Evolutionary conservation across 2,113 vertebrate genomes (phyloP).

Genomic region (Corythoichthys haematopterus): DNA sequence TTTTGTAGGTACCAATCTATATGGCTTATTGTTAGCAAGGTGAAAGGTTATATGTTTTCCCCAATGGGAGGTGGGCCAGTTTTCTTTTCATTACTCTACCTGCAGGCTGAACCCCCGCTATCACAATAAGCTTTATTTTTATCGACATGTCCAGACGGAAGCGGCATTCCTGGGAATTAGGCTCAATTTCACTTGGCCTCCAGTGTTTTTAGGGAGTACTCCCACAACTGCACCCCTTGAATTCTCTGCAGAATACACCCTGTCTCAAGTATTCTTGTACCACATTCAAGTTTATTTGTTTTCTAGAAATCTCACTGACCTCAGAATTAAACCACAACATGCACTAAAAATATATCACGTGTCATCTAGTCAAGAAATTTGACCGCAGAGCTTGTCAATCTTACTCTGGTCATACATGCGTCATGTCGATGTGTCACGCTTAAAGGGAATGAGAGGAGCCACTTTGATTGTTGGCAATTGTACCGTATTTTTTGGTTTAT

Average conservation of each 20-base stretch:
- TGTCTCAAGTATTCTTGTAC: constrained; percentile 28
- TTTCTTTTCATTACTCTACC: constrained; percentile 69
- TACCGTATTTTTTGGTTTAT: too few relatives aligned
- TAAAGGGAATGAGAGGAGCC: too few relatives aligned
- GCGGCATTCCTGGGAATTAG: constrained; percentile 73
- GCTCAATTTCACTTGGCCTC: constrained; percentile 71
- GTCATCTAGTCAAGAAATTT: constrained; percentile 13
- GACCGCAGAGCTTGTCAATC: constrained; percentile 6
- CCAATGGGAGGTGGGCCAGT: constrained; percentile 55
- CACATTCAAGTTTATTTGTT: constrained; percentile 19
- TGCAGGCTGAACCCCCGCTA: constrained; percentile 56
- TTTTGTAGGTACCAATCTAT: constrained; percentile 18
- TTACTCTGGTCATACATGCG: not conserved
- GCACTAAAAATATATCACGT: constrained; percentile 25
- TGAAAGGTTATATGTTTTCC: constrained; percentile 46
- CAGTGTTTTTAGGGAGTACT: constrained; percentile 63
- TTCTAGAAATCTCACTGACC: constrained; percentile 6
- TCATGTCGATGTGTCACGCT: too few relatives aligned
- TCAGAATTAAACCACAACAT: constrained; percentile 31
- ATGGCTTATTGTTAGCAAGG: constrained; percentile 25
- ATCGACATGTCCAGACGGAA: constrained; percentile 66
- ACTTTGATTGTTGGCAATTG: too few relatives aligned
- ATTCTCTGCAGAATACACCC: constrained; percentile 19
- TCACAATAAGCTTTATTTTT: constrained; percentile 73
- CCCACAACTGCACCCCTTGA: constrained; percentile 22